phyloP scores from a whole-genome alignment of 2,888 invertebrate genomes.

The Dichetophora obliterata region DNA sequence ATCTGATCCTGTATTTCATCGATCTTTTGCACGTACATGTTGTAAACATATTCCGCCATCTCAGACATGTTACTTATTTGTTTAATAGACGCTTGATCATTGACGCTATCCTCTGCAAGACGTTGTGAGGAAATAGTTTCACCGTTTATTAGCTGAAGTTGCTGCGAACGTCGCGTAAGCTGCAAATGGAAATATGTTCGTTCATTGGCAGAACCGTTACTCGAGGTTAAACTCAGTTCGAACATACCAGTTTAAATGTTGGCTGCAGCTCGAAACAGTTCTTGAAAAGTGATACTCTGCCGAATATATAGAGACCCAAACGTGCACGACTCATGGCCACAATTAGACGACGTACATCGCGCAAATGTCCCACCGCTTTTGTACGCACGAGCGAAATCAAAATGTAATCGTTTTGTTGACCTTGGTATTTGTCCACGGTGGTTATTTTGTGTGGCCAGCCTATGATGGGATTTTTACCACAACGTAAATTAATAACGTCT shows the following conservation, averaged over 20 bases:
- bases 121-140: slow-evolving; percentile 85
- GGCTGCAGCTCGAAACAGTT: slow-evolving; percentile 98
- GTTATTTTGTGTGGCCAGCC: slow-evolving; percentile 93
- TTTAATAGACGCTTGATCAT: slow-evolving; percentile 63
- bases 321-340: slow-evolving; percentile 98
- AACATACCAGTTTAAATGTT: slow-evolving; percentile 86
- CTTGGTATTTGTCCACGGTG: slow-evolving; percentile 99
- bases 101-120: slow-evolving; percentile 68
- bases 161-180: slow-evolving; percentile 85
- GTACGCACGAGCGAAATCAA: slow-evolving; percentile 96
- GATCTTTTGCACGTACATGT: slow-evolving; percentile 87
- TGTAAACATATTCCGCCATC: slow-evolving; percentile 95
- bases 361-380: slow-evolving; percentile 95
- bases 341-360: slow-evolving; percentile 95
- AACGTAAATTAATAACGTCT: slow-evolving; percentile 94
- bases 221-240: background rate
- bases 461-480: slow-evolving; percentile 94
- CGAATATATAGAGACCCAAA: slow-evolving; percentile 96
- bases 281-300: slow-evolving; percentile 89
- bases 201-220: background rate
- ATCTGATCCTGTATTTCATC: slow-evolving; percentile 72
- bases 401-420: slow-evolving; percentile 99
- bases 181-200: slow-evolving; percentile 63
- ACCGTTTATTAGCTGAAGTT: slow-evolving; percentile 82
- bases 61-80: slow-evolving; percentile 80